Evolutionary conservation across 2,113 vertebrate species (phyloP), one percentile per base, ranked within the genome.

Genomic region (Rhizomys pruinosus): DNA sequence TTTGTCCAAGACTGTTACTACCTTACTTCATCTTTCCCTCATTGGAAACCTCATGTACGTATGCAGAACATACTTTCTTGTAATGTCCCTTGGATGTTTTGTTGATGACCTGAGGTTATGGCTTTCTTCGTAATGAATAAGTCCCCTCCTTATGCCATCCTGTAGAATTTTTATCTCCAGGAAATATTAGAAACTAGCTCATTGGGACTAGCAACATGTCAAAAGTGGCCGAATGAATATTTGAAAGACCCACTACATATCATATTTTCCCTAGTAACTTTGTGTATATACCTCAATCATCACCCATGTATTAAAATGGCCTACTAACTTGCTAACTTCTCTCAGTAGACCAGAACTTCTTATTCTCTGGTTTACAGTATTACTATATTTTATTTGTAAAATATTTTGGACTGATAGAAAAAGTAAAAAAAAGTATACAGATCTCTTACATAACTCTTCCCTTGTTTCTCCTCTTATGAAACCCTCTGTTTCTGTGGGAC

Each of bases 401-500:
- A 76, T 63, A 32, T 23, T 91, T 77, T 66, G 89, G 34, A 77
- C 44, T 89, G 42, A 91, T 15, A 86, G 88, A 92, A 91, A 81
- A 73, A 73, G 15, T 79, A 95, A 64, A 7, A 34, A 44, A 55
- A 25, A 89, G 34, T 13, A 91, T 6, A 68, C 15, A 68, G 44
- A 85, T 57, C 44, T 77, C 68, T 64, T 37, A 52, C 16, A 79
- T 37, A 76, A 0, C 0, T 39, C 55, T 59, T 84, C 19, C 19
- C 13, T n/a, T 37, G 9, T 77, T 88, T 91, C 55, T 52, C 13
- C 44, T 78, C 15, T 44, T 68, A 42, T 23, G 59, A 85, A 39
- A 20, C 23, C 29, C 76, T 63, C 57, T 13, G 13, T 85, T 57
- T 80, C 6, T 12, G 12, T 85, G 42, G 55, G 44, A 71, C 29